phyloP scores from a whole-genome alignment of 2,113 vertebrate genomes.

The Brachypodius melanocephalos region DNA sequence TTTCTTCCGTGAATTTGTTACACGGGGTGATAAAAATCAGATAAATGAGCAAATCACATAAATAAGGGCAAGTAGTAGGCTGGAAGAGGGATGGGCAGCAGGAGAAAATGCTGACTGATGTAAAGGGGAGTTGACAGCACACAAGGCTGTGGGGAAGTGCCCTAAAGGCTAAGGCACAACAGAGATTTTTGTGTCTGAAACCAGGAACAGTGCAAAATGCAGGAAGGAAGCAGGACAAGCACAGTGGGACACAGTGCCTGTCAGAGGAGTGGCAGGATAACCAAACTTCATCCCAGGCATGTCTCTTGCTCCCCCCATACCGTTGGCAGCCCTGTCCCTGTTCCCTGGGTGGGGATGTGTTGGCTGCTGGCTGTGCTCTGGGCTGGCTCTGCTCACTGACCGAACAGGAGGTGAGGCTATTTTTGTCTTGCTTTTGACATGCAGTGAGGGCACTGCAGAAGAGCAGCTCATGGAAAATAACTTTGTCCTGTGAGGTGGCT shows the following conservation, averaged over 20 bases:
- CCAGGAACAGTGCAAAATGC: neutral
- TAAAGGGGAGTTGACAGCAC: neutral
- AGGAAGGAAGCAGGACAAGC: neutral
- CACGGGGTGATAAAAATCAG: slow-evolving; percentile 21
- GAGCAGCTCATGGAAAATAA: slow-evolving; percentile 6
- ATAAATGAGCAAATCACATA: slow-evolving; percentile 18
- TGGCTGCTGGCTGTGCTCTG: neutral
- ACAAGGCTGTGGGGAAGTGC: neutral
- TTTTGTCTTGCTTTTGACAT: slow-evolving; percentile 5
- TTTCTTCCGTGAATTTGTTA: slow-evolving; percentile 34
- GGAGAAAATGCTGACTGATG: slow-evolving; percentile 7
- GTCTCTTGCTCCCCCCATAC: neutral
- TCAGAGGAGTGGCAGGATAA: neutral
- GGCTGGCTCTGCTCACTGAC: neutral
- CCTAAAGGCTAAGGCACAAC: neutral
- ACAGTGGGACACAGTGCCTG: neutral
- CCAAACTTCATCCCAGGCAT: neutral
- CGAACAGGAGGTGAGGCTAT: slow-evolving; percentile 20
- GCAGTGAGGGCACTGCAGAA: neutral
- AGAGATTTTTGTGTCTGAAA: neutral
- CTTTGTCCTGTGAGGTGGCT: neutral
- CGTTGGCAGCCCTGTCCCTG: neutral
- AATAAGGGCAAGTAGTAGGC: neutral
- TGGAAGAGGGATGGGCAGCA: neutral
- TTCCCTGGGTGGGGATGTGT: neutral